These are phyloP conservation scores for Machimus atricapillus DNA, from an alignment of 2,888 invertebrate species.

Conservation along the genomic window DNA sequence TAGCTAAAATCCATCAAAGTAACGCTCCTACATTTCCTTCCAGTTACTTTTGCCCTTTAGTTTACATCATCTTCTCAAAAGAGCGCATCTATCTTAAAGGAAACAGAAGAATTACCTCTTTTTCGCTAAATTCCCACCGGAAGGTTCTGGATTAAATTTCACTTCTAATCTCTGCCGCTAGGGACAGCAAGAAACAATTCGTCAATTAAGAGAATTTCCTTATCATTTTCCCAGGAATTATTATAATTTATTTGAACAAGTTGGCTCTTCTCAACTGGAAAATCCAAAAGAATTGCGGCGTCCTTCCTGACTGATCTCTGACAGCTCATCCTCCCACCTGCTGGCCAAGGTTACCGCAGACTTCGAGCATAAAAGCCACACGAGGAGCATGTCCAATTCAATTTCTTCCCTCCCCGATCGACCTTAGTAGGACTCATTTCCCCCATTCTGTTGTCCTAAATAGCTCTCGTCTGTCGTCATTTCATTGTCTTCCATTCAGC, in stretches of 20 bases:
- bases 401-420: not conserved
- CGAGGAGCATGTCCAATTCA: slow-evolving; percentile 13
- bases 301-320: not conserved
- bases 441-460: not conserved
- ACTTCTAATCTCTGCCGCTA: not conserved
- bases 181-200: not conserved
- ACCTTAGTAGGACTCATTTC: not conserved
- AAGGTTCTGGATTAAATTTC: not conserved
- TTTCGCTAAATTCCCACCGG: not conserved
- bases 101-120: not conserved
- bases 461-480: not conserved
- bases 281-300: slow-evolving; percentile 5
- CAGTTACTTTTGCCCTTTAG: not conserved
- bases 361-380: not conserved
- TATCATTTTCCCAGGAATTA: not conserved
- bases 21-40: not conserved
- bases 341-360: slow-evolving; percentile 3
- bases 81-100: not conserved
- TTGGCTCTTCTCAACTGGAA: not conserved
- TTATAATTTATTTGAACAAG: not conserved
- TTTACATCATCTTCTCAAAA: not conserved
- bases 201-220: slow-evolving; percentile 5
- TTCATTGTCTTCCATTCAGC: not conserved
- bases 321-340: not conserved
- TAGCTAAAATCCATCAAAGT: not conserved